Evolutionary conservation across 2,797 vertebrate genomes (phyloP).

Genomic region (Melanotaenia maccullochi): DNA sequence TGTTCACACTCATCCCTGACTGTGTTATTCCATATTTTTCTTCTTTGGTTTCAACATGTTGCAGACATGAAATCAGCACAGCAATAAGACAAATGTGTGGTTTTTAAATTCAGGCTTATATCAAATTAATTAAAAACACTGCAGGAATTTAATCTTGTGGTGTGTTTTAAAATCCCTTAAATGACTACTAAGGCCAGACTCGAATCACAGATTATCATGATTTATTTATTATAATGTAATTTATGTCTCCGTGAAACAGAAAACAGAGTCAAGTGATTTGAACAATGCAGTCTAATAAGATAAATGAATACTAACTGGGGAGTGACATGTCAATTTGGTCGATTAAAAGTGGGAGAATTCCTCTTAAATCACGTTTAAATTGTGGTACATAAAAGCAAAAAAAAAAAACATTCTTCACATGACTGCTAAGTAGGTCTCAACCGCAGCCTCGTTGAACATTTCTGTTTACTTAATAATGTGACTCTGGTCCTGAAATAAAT

Average conservation of each 20-base stretch:
- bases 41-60: slow-evolving; percentile 26
- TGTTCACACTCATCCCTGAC: slow-evolving; percentile 33
- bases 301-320: not conserved
- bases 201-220: not conserved
- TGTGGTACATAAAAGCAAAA: not conserved
- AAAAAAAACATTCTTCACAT: not conserved
- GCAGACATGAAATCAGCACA: slow-evolving; percentile 15
- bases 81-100: not conserved
- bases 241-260: slow-evolving; percentile 14
- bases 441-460: not conserved
- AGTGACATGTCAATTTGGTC: too few relatives aligned
- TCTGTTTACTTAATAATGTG: slow-evolving; percentile 47
- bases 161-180: not conserved
- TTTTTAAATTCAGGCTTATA: slow-evolving; percentile 9
- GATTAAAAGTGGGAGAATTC: not conserved
- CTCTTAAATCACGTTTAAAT: not conserved
- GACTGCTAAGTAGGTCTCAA: not conserved
- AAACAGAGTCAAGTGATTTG: not conserved
- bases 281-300: not conserved
- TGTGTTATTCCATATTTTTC: slow-evolving; percentile 11
- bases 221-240: not conserved
- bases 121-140: not conserved
- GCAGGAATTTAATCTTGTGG: slow-evolving; percentile 1
- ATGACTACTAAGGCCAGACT: not conserved
- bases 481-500: slow-evolving; percentile 46